phyloP scores from a whole-genome alignment of 2,888 invertebrate genomes.

The Drosophila percnosoma region DNA sequence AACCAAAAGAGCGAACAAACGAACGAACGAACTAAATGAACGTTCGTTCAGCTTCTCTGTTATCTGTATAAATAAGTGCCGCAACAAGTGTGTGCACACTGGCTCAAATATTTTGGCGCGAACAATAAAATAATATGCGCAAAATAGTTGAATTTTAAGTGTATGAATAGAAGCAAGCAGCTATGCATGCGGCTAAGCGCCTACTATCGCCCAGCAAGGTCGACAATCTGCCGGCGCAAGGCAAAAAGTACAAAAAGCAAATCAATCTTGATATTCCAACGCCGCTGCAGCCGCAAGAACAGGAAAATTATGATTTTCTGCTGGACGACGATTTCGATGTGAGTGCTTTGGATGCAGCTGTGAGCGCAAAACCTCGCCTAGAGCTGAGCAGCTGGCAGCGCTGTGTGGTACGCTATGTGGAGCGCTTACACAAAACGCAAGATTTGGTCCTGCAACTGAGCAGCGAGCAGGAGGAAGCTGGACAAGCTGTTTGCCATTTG shows the following conservation, averaged over 20 bases:
- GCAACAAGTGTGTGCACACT: constrained; percentile 29
- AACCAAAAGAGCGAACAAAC: neutral
- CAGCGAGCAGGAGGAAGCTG: constrained; percentile 3
- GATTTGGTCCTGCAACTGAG: constrained; percentile 48
- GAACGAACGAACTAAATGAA: constrained; percentile 3
- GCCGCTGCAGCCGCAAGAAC: constrained; percentile 13
- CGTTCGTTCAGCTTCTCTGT: neutral
- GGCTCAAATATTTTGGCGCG: constrained; percentile 43
- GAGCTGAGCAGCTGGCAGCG: constrained; percentile 83
- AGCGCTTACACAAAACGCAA: constrained; percentile 65
- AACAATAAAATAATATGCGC: constrained; percentile 20
- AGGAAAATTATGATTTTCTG: constrained; percentile 70
- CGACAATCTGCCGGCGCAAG: constrained; percentile 24
- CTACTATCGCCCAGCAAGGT: constrained; percentile 63
- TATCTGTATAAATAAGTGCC: neutral
- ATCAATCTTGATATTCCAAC: neutral
- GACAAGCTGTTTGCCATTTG: constrained; percentile 67
- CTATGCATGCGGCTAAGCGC: constrained; percentile 50
- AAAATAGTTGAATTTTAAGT: neutral
- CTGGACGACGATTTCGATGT: constrained; percentile 73
- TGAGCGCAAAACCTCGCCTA: constrained; percentile 46
- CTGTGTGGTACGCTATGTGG: constrained; percentile 77
- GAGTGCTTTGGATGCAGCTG: constrained; percentile 35
- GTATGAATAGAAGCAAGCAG: neutral
- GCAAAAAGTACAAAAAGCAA: constrained; percentile 53